Evolutionary conservation across 1,140 invertebrate species (phyloP).

Genomic region (Pectinophora gossypiella): DNA sequence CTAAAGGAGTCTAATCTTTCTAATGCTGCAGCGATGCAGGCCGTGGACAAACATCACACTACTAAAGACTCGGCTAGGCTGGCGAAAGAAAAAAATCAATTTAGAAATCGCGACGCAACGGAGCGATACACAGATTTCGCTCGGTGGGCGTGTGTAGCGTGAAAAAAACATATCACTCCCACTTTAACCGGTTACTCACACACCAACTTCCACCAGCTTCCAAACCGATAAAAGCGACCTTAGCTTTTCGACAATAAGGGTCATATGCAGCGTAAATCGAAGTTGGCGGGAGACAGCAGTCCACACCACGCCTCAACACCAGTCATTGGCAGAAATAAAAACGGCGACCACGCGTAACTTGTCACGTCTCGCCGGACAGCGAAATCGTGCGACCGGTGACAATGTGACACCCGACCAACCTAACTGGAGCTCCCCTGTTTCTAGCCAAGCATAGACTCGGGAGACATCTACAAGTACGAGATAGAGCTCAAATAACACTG

Average conservation of each 20-base stretch:
- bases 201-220: constrained; percentile 28
- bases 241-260: constrained; percentile 35
- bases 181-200: constrained; percentile 46
- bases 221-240: constrained; percentile 29
- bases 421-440: constrained; percentile 31
- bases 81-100: constrained; percentile 27
- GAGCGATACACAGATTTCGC: constrained; percentile 34
- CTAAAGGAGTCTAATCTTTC: too few species aligned
- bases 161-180: constrained; percentile 71
- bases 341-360: constrained; percentile 68
- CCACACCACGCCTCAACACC: constrained; percentile 67
- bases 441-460: too few species aligned
- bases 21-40: too few species aligned
- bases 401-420: constrained; percentile 57
- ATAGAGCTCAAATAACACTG: constrained; percentile 30
- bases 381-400: constrained; percentile 68
- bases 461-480: constrained; percentile 8
- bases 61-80: too few species aligned
- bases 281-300: constrained; percentile 34
- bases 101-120: constrained; percentile 45
- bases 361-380: constrained; percentile 68
- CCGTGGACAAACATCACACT: too few species aligned
- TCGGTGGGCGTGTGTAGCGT: constrained; percentile 61
- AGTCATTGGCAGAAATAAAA: constrained; percentile 75
- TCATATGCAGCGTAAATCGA: constrained; percentile 16